Percentiles rank a stretch among this genome's conserved stretches.
phyloP scores from a whole-genome alignment of 2,113 vertebrate species.

The Odocoileus virginianus region DNA sequence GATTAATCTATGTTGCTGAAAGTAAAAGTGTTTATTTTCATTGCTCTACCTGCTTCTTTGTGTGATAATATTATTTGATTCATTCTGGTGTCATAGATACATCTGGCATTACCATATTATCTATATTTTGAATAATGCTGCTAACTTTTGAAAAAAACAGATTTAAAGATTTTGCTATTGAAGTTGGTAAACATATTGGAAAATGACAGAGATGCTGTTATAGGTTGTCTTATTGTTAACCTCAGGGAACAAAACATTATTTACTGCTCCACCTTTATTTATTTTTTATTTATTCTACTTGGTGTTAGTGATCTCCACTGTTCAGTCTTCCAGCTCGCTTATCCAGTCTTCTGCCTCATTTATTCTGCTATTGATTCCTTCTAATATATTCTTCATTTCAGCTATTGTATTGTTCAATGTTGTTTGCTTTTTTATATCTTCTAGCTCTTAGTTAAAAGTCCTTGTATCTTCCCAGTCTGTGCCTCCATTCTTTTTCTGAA shows the following conservation, averaged over 20 bases:
- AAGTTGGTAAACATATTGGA: background rate
- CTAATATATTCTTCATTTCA: background rate
- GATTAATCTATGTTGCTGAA: background rate
- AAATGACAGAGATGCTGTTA: conserved; percentile 11
- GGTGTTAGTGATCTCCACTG: background rate
- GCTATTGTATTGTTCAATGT: background rate
- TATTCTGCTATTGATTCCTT: background rate
- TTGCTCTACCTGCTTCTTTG: background rate
- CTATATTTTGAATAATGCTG: background rate
- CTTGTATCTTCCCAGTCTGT: background rate
- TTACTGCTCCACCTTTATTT: background rate
- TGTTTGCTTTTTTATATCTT: background rate
- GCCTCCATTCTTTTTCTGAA: background rate
- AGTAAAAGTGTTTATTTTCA: background rate
- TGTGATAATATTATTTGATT: background rate
- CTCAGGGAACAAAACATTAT: background rate
- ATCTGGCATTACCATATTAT: background rate
- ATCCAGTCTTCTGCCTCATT: background rate
- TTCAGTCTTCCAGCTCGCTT: background rate
- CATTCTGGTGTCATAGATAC: background rate
- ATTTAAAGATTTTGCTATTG: conserved; percentile 6
- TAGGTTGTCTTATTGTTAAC: background rate
- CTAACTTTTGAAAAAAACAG: background rate
- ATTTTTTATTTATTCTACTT: background rate
- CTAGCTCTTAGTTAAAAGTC: background rate